A percentile compares a stretch with the other conserved stretches of the same genome.
Evolutionary conservation across 2,113 vertebrate species (phyloP).

Genomic region (Onychostoma macrolepis): DNA sequence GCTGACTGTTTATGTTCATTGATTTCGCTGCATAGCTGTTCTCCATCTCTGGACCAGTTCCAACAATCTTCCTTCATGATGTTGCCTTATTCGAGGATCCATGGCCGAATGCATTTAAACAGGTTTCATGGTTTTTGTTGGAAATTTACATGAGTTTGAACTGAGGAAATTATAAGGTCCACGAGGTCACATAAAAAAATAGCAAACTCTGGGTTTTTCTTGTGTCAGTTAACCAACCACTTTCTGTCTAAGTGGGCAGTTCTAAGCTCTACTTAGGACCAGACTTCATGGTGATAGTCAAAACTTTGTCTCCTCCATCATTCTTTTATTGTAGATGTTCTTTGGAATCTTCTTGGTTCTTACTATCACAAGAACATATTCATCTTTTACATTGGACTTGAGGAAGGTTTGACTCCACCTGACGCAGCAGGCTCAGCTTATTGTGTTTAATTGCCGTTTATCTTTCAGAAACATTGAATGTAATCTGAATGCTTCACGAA

Average conservation of each 20-base stretch:
- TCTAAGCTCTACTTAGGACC: background rate
- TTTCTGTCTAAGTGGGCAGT: background rate
- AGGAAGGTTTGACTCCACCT: background rate
- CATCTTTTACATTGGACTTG: background rate
- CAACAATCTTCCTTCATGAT: background rate
- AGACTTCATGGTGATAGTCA: background rate
- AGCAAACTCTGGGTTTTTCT: too few species aligned
- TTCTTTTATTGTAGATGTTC: background rate
- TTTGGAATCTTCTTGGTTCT: background rate
- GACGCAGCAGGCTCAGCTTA: background rate
- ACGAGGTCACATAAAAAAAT: too few species aligned
- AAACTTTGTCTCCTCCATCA: background rate
- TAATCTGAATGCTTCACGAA: conserved; percentile 6
- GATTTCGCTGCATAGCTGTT: background rate
- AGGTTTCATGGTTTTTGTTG: background rate
- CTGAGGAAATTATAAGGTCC: too few species aligned
- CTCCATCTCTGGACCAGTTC: too few species aligned
- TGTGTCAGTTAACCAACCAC: background rate
- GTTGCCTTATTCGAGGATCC: background rate
- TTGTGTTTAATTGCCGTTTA: conserved; percentile 3
- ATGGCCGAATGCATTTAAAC: background rate
- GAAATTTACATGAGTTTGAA: too few species aligned
- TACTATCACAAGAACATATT: background rate
- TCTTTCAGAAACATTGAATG: conserved; percentile 6
- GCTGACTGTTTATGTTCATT: background rate